Conservation (phyloP, 2,797 vertebrate genomes). For the Eleutherodactylus coqui region DNA sequence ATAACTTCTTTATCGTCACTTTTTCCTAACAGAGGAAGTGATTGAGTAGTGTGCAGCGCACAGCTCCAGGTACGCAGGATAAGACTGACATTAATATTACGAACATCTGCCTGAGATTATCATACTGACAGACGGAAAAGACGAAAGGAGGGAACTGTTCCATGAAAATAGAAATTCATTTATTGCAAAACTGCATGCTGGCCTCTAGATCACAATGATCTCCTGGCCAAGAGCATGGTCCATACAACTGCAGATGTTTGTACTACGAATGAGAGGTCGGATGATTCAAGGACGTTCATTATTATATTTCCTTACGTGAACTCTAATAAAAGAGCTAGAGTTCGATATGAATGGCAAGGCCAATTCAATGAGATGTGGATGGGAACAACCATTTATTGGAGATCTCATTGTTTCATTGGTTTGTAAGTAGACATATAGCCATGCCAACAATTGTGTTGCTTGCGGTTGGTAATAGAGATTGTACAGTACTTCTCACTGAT, state of each 20-base stretch:
- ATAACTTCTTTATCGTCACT: neutral
- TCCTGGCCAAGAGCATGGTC: neutral
- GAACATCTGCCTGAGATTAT: neutral
- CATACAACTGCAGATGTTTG: neutral
- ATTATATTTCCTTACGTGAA: neutral
- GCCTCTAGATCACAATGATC: neutral
- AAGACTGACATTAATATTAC: neutral
- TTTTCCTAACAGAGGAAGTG: neutral
- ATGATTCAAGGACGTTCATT: neutral
- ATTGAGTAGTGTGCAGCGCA: neutral
- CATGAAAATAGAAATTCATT: neutral
- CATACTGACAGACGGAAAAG: neutral
- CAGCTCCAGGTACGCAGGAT: neutral
- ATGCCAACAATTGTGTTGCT: neutral
- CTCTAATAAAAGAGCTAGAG: neutral
- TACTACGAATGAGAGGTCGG: neutral
- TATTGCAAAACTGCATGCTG: neutral
- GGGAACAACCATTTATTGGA: neutral
- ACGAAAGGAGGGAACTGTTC: neutral
- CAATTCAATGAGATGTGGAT: neutral
- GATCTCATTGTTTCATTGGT: neutral
- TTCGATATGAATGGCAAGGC: neutral
- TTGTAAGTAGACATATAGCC: neutral
- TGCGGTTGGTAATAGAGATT: neutral
- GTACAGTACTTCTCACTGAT: no score